Evolutionary conservation across 2,797 vertebrate genomes (phyloP), one percentile per base, ranked within the genome.

Genomic region (Gobio occitaniae): DNA sequence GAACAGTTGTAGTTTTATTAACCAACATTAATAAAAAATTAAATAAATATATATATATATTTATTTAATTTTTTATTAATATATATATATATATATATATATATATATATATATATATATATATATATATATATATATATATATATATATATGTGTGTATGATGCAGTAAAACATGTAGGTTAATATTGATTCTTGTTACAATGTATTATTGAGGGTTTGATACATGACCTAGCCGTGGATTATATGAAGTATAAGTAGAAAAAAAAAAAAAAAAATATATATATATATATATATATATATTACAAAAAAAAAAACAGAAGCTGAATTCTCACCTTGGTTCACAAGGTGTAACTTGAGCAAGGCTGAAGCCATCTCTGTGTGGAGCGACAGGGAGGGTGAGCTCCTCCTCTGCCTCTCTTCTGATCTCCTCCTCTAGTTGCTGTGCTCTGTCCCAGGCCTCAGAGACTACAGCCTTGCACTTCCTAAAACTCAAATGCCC

Each of bases 401-500:
- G 94, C 38, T 96, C 95, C 17, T 87, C 93, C 1, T 89, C 89
- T 16, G 94, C 93, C 86, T 96, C 93, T 25, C 83, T 90, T 84
- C 89, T 91, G 61, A 94, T 80, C 59, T 93, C 92, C 84, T 91
- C 93, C 65, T 93, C 93, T 36, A 95, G 86, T 29, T 91, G 91
- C 70, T 91, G 93, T 41, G 91, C 91, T 36, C 90, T 92, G 52
- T 93, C 91, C 95, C 97, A 92, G 66, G 93, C 92, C 85, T 94
- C 92, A 10, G 93, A 92, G 86, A 96, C 95, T 6, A 83, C 88
- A 16, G 86, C 81, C 50, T 86, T 94, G 89, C 96, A 98, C 87
- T 92, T 95, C 29, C 86, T 92, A 91, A 98, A 98, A 93, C 96
- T 97, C 88, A 99, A 90, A 0, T 95, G 95, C 91, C 98, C 97